Evolutionary conservation across 2,888 invertebrate species (phyloP).

Genomic region (Phytoseiulus persimilis): DNA sequence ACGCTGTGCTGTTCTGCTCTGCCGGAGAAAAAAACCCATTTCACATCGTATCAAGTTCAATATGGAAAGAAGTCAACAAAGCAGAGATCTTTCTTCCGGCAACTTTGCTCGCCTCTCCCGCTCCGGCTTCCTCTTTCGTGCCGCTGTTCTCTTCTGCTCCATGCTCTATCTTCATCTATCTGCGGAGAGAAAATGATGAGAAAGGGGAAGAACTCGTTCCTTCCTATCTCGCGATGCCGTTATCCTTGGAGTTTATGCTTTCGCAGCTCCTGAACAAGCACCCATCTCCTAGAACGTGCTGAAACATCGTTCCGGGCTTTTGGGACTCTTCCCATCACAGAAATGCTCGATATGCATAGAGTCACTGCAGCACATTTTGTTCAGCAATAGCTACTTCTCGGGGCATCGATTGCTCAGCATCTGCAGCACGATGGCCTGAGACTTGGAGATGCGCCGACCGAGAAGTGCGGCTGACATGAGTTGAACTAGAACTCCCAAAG

Average conservation of each 20-base stretch:
- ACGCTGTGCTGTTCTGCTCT: not conserved
- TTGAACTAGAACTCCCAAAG: too few relatives aligned
- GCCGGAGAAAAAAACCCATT: not conserved
- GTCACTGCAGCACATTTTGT: not conserved
- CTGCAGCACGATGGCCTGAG: too few relatives aligned
- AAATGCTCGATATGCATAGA: not conserved
- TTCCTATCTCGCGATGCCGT: not conserved
- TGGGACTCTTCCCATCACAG: not conserved
- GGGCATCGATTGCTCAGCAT: too few relatives aligned
- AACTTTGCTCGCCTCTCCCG: not conserved
- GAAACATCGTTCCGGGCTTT: not conserved
- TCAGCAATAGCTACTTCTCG: not conserved
- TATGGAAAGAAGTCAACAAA: constrained; percentile 14
- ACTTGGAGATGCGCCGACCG: too few relatives aligned
- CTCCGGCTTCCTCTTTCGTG: not conserved
- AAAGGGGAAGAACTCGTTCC: not conserved
- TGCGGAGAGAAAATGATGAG: not conserved
- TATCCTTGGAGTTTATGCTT: not conserved
- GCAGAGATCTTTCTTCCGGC: constrained; percentile 5
- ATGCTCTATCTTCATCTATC: not conserved
- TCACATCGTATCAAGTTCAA: constrained; percentile 38
- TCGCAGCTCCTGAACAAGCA: not conserved
- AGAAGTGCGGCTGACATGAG: too few relatives aligned
- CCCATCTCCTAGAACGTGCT: not conserved
- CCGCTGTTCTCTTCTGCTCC: too few relatives aligned